Conservation (phyloP, 2,797 vertebrate species). For the Anguilla megastoma region DNA sequence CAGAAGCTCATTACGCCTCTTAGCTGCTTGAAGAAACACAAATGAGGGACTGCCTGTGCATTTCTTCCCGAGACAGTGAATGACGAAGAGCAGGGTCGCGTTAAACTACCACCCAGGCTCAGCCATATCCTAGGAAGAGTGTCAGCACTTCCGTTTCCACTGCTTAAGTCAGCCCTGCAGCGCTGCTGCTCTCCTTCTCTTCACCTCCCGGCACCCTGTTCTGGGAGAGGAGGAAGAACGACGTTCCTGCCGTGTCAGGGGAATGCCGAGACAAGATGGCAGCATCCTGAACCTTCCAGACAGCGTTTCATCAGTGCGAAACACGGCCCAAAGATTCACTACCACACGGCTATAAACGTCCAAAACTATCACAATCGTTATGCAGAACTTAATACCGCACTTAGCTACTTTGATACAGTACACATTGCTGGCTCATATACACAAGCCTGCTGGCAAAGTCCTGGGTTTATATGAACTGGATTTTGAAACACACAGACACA, state of each 20-base stretch:
- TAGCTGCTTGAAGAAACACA: not conserved
- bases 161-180: slow-evolving; percentile 29
- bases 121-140: slow-evolving; percentile 58
- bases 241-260: not conserved
- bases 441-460: not conserved
- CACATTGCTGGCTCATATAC: not conserved
- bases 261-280: not conserved
- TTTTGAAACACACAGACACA: not conserved
- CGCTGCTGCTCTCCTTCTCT: not conserved
- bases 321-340: not conserved
- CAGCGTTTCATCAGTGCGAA: not conserved
- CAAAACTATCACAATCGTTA: not conserved
- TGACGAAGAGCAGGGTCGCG: not conserved
- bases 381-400: not conserved
- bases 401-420: not conserved
- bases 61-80: not conserved
- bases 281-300: not conserved
- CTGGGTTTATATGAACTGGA: not conserved
- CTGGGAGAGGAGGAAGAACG: not conserved
- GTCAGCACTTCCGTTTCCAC: slow-evolving; percentile 61
- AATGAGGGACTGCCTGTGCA: not conserved
- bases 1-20: too few species aligned
- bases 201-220: not conserved
- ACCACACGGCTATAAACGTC: not conserved
- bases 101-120: not conserved